Evolutionary conservation across 92 coral and sea anemone genomes (phyloP).

Genomic region (Zoanthus gigantus): DNA sequence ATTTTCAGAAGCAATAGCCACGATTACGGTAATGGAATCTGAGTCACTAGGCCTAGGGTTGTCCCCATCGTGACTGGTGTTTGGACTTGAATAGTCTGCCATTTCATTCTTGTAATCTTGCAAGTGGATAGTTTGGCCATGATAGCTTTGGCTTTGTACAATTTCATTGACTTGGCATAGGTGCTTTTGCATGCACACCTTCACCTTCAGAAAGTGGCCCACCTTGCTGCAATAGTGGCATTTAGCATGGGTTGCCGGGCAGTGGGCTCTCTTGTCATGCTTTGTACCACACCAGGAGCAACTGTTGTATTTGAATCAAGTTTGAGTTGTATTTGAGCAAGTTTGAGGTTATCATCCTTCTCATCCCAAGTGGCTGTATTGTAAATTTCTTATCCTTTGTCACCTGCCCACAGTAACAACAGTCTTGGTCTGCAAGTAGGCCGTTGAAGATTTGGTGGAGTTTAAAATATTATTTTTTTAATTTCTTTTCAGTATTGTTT

Average conservation of each 20-base stretch:
- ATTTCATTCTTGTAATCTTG: constrained; percentile 29
- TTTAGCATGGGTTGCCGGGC: constrained; percentile 55
- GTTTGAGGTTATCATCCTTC: constrained; percentile 47
- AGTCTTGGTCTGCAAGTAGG: constrained; percentile 59
- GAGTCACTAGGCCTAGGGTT: constrained; percentile 40
- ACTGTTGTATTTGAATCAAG: constrained; percentile 46
- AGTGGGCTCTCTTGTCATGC: constrained; percentile 41
- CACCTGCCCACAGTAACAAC: constrained; percentile 66
- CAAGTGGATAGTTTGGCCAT: constrained; percentile 52
- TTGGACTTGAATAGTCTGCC: constrained; percentile 20
- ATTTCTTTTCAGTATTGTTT: too few relatives aligned
- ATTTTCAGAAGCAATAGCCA: constrained; percentile 54
- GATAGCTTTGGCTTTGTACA: constrained; percentile 41
- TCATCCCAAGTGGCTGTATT: constrained; percentile 60
- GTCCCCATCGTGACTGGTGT: constrained; percentile 44
- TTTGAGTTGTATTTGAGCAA: constrained; percentile 46
- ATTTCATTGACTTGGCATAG: constrained; percentile 51
- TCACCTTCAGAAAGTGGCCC: constrained; percentile 49
- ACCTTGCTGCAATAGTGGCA: constrained; percentile 13
- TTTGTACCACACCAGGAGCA: constrained; percentile 64
- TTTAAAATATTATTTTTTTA: too few relatives aligned
- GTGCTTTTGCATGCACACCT: constrained; percentile 40
- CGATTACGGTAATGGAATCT: constrained; percentile 36
- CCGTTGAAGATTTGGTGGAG: constrained; percentile 57
- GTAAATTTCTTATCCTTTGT: constrained; percentile 68